Percentiles rank a stretch among this genome's conserved stretches.
phyloP scores from a whole-genome alignment of 1,140 invertebrate species.

The Monomorium pharaonis region DNA sequence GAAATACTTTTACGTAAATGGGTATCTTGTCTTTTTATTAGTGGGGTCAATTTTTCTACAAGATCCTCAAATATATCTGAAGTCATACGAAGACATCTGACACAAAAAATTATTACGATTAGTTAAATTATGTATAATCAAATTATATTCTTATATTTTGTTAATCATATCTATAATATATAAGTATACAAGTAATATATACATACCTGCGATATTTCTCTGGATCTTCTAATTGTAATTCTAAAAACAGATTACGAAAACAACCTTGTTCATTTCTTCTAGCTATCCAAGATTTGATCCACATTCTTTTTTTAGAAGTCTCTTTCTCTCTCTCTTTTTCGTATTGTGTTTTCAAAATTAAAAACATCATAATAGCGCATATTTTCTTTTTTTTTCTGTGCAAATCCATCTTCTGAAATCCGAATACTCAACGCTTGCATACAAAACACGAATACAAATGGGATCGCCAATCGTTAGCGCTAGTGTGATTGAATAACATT shows the following conservation, averaged over 20 bases:
- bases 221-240: conserved; percentile 14
- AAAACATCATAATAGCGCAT: not conserved
- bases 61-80: not conserved
- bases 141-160: not conserved
- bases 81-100: conserved; percentile 5
- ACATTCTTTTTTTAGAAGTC: not conserved
- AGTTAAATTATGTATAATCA: too few relatives aligned
- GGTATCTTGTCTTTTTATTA: not conserved
- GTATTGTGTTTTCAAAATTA: not conserved
- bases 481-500: not conserved
- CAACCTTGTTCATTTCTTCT: not conserved
- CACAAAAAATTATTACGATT: not conserved
- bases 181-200: not conserved
- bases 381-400: not conserved
- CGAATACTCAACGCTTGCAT: too few relatives aligned
- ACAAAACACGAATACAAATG: too few relatives aligned
- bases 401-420: too few relatives aligned
- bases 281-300: not conserved
- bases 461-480: too few relatives aligned
- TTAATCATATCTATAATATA: not conserved
- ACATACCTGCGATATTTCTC: not conserved
- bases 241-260: not conserved
- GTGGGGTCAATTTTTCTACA: not conserved
- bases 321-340: not conserved
- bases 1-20: not conserved